Base-by-base conservation (phyloP, 1,140 invertebrate genomes). In the Drosophila parvula region DNA sequence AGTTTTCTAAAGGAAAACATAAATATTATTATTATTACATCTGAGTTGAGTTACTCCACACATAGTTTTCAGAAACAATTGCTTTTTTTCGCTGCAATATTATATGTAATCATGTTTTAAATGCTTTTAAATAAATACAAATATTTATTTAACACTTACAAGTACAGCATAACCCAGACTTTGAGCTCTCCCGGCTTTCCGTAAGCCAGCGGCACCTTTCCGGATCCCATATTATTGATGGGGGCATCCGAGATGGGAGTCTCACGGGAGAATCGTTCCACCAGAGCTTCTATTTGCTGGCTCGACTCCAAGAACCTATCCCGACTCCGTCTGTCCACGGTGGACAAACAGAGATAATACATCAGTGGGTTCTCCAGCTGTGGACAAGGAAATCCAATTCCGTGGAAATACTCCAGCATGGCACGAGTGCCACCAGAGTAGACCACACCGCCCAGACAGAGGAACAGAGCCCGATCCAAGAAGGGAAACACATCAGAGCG, bases 401-500 rank as follows among this genome's bases (percentile, higher is more conserved):
- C 96, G 38, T 96, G 95, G 90, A 98, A 98, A 90, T 98, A 98
- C 79, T 98, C 97, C 45, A 98, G 92, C 94, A 98, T 96, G 79
- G 96, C 96, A 38, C 97, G 94, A 0, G 97, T 98, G 7, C 96
- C 96, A 4, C 97, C 97, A 0, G 97, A 96, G 86, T 98, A 98
- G 2, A 98, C 97, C 12, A 98, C 95, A 78, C 98, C 97, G 0
- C 97, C 97, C 8, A 98, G 92, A 81, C 97, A 98, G 2, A 98
- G 92, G 86, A 97, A 97, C 8, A 96, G 92, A 0, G 95, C 91
- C 10, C 91, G 84, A 79, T 98, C 97, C 55, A 98, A 93, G 83
- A 98, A 98, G 0, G 97, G 97, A 82, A 98, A 96, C 1, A 98
- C 97, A 91, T 98, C 97, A 40, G 97, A 98, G 61, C 97, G 93